These are phyloP conservation scores for Furcifer pardalis DNA, from an alignment of 2,797 vertebrate genomes.

Conservation along the genomic window DNA sequence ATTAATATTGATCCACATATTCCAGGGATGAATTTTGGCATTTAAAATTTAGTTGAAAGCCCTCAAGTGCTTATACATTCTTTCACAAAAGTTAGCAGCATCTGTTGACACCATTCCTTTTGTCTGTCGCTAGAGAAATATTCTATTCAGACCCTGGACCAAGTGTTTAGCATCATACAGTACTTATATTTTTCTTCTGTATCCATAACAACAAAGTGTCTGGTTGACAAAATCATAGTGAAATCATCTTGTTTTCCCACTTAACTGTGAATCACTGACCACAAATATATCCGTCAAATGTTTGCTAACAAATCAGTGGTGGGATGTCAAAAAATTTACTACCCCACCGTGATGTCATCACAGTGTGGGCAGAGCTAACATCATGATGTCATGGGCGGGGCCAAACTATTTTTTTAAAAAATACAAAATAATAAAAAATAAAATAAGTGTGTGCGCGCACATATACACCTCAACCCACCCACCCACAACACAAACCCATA, in stretches of 20 bases:
- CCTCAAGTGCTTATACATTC: neutral
- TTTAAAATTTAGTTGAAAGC: neutral
- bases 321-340: too few species aligned
- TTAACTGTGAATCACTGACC: constrained; percentile 9
- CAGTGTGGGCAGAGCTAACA: too few species aligned
- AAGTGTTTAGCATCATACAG: neutral
- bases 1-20: neutral
- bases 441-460: too few species aligned
- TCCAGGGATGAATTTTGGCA: neutral
- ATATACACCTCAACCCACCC: too few species aligned
- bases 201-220: constrained; percentile 10
- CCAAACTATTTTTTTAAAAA: too few species aligned
- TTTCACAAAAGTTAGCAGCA: neutral
- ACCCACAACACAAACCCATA: too few species aligned
- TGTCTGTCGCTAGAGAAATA: neutral
- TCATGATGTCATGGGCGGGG: too few species aligned
- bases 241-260: neutral
- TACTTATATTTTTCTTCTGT: neutral
- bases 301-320: too few species aligned
- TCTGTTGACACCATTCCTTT: neutral
- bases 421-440: too few species aligned
- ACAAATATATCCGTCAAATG: neutral
- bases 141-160: neutral
- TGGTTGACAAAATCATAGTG: neutral
- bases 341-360: too few species aligned